Base-by-base conservation (phyloP, 2,797 vertebrate species). In the Vespertilio murinus region DNA sequence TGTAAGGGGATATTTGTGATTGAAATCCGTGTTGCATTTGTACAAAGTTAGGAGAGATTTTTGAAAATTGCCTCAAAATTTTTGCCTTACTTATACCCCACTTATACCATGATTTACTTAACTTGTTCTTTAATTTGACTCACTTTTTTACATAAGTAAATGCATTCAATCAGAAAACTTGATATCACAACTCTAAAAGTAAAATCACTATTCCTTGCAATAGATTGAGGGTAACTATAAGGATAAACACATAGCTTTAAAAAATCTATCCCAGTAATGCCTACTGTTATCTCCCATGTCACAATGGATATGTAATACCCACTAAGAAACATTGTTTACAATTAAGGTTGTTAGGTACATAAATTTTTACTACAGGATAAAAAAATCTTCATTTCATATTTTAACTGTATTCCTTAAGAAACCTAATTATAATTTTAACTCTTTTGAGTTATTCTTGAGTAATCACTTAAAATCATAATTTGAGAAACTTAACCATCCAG, bases 91-190 rank as follows among this genome's bases (percentile, higher is more conserved):
- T 28, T n/a, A 38, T 8, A 74, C 7, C 23, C 38, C 33, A 38
- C 11, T 23, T 89, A 16, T 5, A 56, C 47, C 42, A 20, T 18
- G n/a, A 65, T 35, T 74, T 61, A 35, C 33, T 75, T 79, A 40
- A 14, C 18, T 30, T 40, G 83, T 93, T 59, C 33, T 96, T 65
- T 75, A 82, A 75, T 52, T 80, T 23, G 7, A 64, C 56, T 56
- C 54, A 49, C 0, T 91, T 79, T 78, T 92, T 95, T 45, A 85
- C n/a, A 64, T 28, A 80, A 89, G 35, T 61, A 69, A 85, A 70
- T 79, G 22, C 23, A 69, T 87, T 56, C 42, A 42, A 40, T 59
- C 25, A 90, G 71, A 83, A 93, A 71, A 86, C 13, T 40, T 33
- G 17, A 25, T 79, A 78, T 77, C 64, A 52, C 56, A 40, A 20